These are phyloP conservation scores for Thaumatotibia leucotreta DNA, from an alignment of 1,140 invertebrate species.

Conservation along the genomic window DNA sequence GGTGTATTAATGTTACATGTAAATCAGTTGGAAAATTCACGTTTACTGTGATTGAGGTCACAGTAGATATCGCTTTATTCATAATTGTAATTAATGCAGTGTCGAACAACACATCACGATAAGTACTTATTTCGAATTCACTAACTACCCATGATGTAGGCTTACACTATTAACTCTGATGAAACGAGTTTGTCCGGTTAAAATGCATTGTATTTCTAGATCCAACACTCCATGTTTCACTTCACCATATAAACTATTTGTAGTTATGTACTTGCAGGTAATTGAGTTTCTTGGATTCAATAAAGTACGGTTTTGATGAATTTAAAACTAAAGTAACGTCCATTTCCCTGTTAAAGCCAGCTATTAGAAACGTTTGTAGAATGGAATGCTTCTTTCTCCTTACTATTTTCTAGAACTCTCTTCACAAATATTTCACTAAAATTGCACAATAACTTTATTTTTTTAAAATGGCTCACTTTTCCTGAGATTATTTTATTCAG, in stretches of 20 bases:
- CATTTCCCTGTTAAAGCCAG: slow-evolving; percentile 75
- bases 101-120: slow-evolving; percentile 28
- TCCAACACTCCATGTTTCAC: slow-evolving; percentile 3
- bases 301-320: slow-evolving; percentile 40
- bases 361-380: slow-evolving; percentile 71
- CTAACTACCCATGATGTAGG: slow-evolving; percentile 34
- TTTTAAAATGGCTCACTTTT: slow-evolving; percentile 77
- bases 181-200: not conserved
- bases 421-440: slow-evolving; percentile 71
- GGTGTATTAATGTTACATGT: slow-evolving; percentile 52
- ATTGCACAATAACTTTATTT: slow-evolving; percentile 69
- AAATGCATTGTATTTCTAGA: not conserved
- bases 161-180: not conserved
- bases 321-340: slow-evolving; percentile 54
- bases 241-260: slow-evolving; percentile 20
- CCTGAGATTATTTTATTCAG: slow-evolving; percentile 57
- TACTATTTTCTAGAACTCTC: slow-evolving; percentile 66
- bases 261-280: slow-evolving; percentile 29
- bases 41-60: slow-evolving; percentile 27
- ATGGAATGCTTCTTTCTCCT: slow-evolving; percentile 74
- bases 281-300: slow-evolving; percentile 30
- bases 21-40: slow-evolving; percentile 19
- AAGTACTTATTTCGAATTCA: slow-evolving; percentile 33
- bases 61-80: slow-evolving; percentile 18
- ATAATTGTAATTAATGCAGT: slow-evolving; percentile 28